Evolutionary conservation across 2,797 vertebrate genomes (phyloP), one percentile per base, ranked within the genome.

Genomic region (Trichosurus vulpecula): DNA sequence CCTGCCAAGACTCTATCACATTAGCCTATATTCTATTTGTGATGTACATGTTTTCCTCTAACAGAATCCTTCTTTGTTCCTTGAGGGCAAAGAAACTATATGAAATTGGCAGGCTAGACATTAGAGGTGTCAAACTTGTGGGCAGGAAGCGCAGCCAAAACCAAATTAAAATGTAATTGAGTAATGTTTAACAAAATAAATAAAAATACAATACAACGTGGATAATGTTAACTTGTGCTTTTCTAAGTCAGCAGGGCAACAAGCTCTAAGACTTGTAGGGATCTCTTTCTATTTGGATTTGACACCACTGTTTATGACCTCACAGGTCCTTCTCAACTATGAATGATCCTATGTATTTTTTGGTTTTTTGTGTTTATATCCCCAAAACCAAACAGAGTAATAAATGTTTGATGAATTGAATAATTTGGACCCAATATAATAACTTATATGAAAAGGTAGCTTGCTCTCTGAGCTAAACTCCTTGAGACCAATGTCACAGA

Each of bases 401-500:
- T 51, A 87, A 87, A 27, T 87, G 9, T 9, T 27, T 51, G 22
- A 51, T 87, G 74, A 87, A 87, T 47, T 47, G 25, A 51, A 87
- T 11, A 87, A 87, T 87, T 47, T 87, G 41, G 22, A 87, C 22
- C 41, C 22, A 87, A 12, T 51, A 19, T 51, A 47, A 87, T 87
- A 51, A 51, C 31, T 47, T 51, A 47, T 98, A 96, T 98, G 97
- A 97, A 97, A 97, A 98, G 90, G 47, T 93, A 94, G 57, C 41
- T 87, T 47, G 52, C 6, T 91, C 51, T 97, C 95, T 97, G 96
- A 95, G 89, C 90, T 54, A 96, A 97, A 91, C 95, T 97, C 98
- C 97, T 98, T 98, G 97, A 98, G 96, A 95, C 94, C 97, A 98
- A 97, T 97, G 97, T 98, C 97, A 96, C 94, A 95, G 97, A 96